phyloP scores from a whole-genome alignment of 2,797 vertebrate species.

The Danio tinwini region DNA sequence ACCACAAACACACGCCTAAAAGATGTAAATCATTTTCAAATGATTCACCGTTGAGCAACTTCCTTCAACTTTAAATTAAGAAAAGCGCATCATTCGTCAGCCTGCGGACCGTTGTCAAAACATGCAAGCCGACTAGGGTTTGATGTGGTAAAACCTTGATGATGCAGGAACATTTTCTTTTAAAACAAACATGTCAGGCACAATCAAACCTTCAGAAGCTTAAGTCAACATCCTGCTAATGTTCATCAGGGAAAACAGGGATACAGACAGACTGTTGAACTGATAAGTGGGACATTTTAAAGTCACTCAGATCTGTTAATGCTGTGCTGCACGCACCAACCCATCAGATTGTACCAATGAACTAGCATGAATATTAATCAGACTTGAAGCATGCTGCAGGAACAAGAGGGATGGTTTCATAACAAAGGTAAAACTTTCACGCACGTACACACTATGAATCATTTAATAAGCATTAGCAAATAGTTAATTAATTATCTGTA shows the following conservation, averaged over 20 bases:
- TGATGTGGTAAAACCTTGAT: not conserved
- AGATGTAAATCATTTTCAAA: slow-evolving; percentile 31
- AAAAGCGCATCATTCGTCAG: slow-evolving; percentile 2
- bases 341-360: slow-evolving; percentile 1
- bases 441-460: too few relatives aligned
- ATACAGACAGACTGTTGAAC: not conserved
- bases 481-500: too few relatives aligned
- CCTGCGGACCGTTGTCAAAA: not conserved
- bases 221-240: slow-evolving; percentile 15
- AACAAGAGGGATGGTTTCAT: not conserved
- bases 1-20: slow-evolving; percentile 22
- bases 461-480: too few relatives aligned
- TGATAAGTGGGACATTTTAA: slow-evolving; percentile 4
- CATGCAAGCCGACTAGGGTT: not conserved
- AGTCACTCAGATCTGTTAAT: not conserved
- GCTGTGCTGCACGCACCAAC: not conserved
- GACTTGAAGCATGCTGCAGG: not conserved
- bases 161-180: not conserved
- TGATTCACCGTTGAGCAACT: slow-evolving; percentile 23
- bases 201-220: not conserved
- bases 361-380: not conserved
- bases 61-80: slow-evolving; percentile 13
- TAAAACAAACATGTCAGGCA: not conserved
- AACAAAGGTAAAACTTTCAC: not conserved
- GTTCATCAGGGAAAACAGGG: not conserved